Conservation (phyloP, 2,113 vertebrate genomes). For the Poeciliopsis prolifica region DNA sequence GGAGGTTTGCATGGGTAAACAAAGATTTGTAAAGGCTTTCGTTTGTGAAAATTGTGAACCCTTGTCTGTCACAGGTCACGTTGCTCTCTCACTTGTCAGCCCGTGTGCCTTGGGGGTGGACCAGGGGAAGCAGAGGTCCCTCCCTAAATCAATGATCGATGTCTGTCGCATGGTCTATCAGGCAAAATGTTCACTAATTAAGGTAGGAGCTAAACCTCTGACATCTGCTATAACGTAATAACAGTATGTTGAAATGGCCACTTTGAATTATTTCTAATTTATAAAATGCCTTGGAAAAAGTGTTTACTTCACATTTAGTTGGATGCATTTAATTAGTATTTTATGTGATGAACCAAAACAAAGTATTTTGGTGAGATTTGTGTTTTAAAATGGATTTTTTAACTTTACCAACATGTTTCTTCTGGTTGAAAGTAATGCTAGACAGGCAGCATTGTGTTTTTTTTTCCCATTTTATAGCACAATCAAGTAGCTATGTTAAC, state of each 20-base stretch:
- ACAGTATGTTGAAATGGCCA: background rate
- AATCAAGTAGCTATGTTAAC: too few species aligned
- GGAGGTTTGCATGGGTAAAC: background rate
- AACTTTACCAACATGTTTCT: too few species aligned
- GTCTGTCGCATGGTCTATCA: slow-evolving; percentile 98
- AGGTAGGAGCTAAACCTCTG: slow-evolving; percentile 78
- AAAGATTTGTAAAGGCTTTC: background rate
- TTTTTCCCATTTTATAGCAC: too few species aligned
- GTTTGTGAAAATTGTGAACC: background rate
- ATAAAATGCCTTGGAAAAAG: background rate
- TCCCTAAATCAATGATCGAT: slow-evolving; percentile 95
- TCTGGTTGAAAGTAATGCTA: too few species aligned
- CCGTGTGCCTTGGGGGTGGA: slow-evolving; percentile 90
- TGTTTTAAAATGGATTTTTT: too few species aligned
- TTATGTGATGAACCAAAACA: too few species aligned
- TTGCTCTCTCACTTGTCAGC: slow-evolving; percentile 93
- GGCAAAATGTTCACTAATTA: slow-evolving; percentile 98
- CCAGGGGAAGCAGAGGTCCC: slow-evolving; percentile 90
- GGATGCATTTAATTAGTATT: too few species aligned
- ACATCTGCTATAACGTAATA: background rate
- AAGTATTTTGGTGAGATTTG: too few species aligned
- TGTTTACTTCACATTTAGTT: background rate
- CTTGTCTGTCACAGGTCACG: slow-evolving; percentile 82
- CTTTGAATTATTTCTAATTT: background rate
- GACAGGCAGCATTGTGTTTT: too few species aligned